Evolutionary conservation across 2,113 vertebrate species (phyloP), one percentile per base, ranked within the genome.

Genomic region (Galeopterus variegatus): DNA sequence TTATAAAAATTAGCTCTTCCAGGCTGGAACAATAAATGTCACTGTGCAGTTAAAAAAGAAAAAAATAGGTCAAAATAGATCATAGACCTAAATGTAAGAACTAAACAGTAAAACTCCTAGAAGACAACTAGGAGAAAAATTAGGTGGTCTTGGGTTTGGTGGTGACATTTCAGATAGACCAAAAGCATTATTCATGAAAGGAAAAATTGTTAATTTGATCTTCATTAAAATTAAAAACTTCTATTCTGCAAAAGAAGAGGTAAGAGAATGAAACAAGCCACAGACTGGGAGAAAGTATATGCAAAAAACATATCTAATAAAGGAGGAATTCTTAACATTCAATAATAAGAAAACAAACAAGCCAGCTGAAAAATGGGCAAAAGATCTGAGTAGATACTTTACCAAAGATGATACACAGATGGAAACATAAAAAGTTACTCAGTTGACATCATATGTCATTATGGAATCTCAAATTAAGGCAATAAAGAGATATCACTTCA

Each of bases 161-260:
- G 64, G 88, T 36, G 24, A 86, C 5, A 52, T 88, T 88, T 77
- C 50, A 75, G 24, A 69, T 88, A 73, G 14, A 58, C 26, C 36
- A 24, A 92, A 87, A 90, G 14, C 17, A 90, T 6, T 72, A 92
- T 48, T 67, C 45, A 86, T 31, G 11, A 82, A 87, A 93, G 56
- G 64, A 69, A 64, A 96, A 79, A 48, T 0, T 45, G 24, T 13
- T 89, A 45, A 54, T 52, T 14, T 60, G 17, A 50, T 33, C 26
- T 75, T 92, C 28, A 84, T 83, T 90, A 90, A 83, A 72, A 79
- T n/a, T 75, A 31, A 84, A 92, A 87, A 56, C 4, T 67, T 89
- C 21, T 86, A 23, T 11, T 97, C 17, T 60, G 15, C 54, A 69
- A 92, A 94, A 72, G 24, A 84, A 26, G 17, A 45, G 5, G 33